Evolutionary conservation across 2,888 invertebrate species (phyloP), one percentile per base, ranked within the genome.

Genomic region (Ormyrus rosae): DNA sequence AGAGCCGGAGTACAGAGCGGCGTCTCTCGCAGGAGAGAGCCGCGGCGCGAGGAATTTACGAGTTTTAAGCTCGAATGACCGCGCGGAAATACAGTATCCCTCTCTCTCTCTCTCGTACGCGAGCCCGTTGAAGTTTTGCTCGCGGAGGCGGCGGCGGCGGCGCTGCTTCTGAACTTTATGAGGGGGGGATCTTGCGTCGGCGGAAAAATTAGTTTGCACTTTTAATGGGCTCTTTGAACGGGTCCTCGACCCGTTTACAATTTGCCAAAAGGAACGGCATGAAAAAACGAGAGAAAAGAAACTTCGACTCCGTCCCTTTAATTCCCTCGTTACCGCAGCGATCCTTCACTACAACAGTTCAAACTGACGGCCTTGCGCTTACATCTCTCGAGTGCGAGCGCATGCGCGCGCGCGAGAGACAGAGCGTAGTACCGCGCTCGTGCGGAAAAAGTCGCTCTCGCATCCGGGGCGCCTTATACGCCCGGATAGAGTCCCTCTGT

Each of bases 381-480:
- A 7, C 51, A 34, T 9, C 34, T 61, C 34, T 58, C 19, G n/a
- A 53, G n/a, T 45, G n/a, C 8, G 13, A 19, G 11, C 46, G 48
- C 5, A 10, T n/a, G 58, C 13, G 19, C 63, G 46, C 34, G 19
- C 68, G 61, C 13, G 53, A 63, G 9, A 51, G 60, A 13, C 58
- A 53, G 10, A 7, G 19, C 5, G 61, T 34, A 19, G 19, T 61
- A 19, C 10, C 13, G 53, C 34, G 56, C 34, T 58, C 51, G 46
- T 56, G 61, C 34, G 56, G 72, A 77, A 81, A 81, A 81, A 81
- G 77, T 69, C 69, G 81, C 53, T 68, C 77, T 55, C 73, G 64
- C 81, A 77, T 81, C 77, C 81, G 77, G 34, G 34, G 77, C 65
- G 53, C 75, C 80, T 76, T 80, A 61, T 76, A 71, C 48, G 80